Evolutionary conservation across 2,113 vertebrate genomes (phyloP).

Genomic region (Solea solea): DNA sequence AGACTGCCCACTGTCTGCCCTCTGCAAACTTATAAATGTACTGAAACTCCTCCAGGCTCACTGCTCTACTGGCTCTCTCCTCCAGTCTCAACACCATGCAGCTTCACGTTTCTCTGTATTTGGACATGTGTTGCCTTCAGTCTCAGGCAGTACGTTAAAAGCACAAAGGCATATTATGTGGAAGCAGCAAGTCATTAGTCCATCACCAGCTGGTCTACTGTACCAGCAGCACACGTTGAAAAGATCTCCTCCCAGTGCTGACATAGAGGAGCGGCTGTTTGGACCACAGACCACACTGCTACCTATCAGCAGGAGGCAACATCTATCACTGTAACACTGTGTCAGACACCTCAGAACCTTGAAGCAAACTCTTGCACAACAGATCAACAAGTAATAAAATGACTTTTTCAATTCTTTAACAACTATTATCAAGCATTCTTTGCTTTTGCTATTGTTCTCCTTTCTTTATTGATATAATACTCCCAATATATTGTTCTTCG

Average conservation of each 20-base stretch:
- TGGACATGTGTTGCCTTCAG: slow-evolving; percentile 23
- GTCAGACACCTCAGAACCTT: slow-evolving; percentile 12
- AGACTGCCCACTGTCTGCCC: slow-evolving; percentile 26
- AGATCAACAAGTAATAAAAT: not conserved
- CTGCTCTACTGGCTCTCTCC: slow-evolving; percentile 19
- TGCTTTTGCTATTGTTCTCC: too few species aligned
- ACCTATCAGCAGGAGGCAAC: slow-evolving; percentile 36
- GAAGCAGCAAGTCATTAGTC: slow-evolving; percentile 30
- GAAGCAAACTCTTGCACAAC: not conserved
- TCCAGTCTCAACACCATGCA: slow-evolving; percentile 40
- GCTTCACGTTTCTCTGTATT: slow-evolving; percentile 19
- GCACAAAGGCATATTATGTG: slow-evolving; percentile 24
- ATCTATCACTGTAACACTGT: slow-evolving; percentile 17
- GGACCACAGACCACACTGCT: slow-evolving; percentile 20
- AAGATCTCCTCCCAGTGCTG: slow-evolving; percentile 49
- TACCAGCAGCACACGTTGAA: slow-evolving; percentile 36
- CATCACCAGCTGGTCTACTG: slow-evolving; percentile 43
- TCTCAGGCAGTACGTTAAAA: slow-evolving; percentile 13
- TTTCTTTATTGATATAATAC: too few species aligned
- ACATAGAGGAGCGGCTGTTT: slow-evolving; percentile 60
- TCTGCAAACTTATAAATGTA: slow-evolving; percentile 32
- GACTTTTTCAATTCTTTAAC: too few species aligned
- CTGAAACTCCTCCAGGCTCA: slow-evolving; percentile 28
- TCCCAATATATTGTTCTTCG: too few species aligned
- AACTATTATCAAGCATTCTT: too few species aligned